Evolutionary conservation across 2,113 vertebrate species (phyloP).

Genomic region (Peromyscus polionotus): DNA sequence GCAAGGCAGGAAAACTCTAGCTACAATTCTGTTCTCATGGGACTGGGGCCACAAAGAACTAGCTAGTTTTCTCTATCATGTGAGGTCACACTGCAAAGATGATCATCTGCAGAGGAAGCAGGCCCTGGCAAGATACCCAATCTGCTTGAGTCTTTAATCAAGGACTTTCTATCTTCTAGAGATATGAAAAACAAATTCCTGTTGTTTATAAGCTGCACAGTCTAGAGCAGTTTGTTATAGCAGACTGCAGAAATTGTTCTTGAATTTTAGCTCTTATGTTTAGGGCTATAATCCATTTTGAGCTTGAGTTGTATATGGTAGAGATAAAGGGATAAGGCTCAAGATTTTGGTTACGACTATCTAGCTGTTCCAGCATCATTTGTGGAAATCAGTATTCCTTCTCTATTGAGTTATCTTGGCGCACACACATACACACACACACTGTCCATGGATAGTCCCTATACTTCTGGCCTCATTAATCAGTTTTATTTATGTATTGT

Average conservation of each 20-base stretch:
- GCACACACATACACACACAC: background rate
- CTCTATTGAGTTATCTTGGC: background rate
- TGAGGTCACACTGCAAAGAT: background rate
- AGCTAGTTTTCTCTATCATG: background rate
- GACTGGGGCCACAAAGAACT: background rate
- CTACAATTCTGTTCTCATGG: background rate
- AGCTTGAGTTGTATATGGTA: background rate
- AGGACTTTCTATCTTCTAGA: background rate
- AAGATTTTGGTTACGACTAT: slow-evolving; percentile 45
- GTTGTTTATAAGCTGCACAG: background rate
- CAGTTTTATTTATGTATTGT: slow-evolving; percentile 22
- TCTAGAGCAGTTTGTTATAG: background rate
- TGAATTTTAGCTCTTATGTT: background rate
- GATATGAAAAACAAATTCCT: background rate
- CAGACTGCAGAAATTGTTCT: background rate
- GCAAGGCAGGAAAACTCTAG: too few species aligned
- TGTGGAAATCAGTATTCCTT: slow-evolving; percentile 26
- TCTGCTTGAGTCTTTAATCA: background rate
- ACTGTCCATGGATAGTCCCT: background rate
- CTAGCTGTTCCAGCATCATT: background rate
- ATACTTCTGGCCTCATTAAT: slow-evolving; percentile 9
- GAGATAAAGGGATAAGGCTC: background rate
- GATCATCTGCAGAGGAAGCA: background rate
- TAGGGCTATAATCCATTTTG: slow-evolving; percentile 42
- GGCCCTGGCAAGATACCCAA: background rate